Base-by-base conservation (phyloP, 2,797 vertebrate species). In the Echiichthys vipera region DNA sequence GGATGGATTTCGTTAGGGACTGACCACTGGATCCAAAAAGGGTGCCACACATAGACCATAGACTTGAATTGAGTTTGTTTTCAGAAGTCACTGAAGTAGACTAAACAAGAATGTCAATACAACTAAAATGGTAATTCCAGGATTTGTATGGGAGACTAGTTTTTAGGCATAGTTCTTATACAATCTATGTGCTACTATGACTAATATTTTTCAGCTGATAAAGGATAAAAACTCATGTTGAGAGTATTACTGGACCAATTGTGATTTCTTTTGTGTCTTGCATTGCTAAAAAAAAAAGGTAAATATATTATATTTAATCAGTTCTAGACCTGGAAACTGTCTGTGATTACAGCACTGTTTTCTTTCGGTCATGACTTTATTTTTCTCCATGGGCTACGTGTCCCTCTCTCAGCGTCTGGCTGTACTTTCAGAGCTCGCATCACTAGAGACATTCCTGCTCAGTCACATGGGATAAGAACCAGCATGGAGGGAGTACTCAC, bases 371-470 rank as follows among this genome's bases (percentile, higher is more conserved):
- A n/a, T 65, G 49, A 68, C 43, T 79, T 68, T 40, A 59, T 72
- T 69, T 66, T 66, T 32, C 32, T 74, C 27, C 15, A 5, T 8
- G 25, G 32, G 42, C 54, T 70, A 55, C 37, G 56, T 37, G 36
- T 67, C 59, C 2, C 4, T 57, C 4, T 57, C 42, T 63, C 32
- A 1, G 32, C 56, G n/a, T 47, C 42, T 57, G 59, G 58, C 47
- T 65, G 25, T 20, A 46, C 42, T 70, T 74, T 73, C 20, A 67
- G 40, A 68, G 22, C 46, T 64, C 51, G 2, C 46, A 84, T 79
- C 67, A 55, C 71, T 13, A 36, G 64, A 79, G 66, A 77, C 73
- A 85, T 83, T 87, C 76, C 74, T 70, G 45, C 20, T 65, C 54
- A 34, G 65, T 74, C 78, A 53, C 71, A 59, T 58, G 40, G 75